These are phyloP conservation scores for Cyaniris semiargus DNA, from an alignment of 2,888 invertebrate species.

Conservation along the genomic window DNA sequence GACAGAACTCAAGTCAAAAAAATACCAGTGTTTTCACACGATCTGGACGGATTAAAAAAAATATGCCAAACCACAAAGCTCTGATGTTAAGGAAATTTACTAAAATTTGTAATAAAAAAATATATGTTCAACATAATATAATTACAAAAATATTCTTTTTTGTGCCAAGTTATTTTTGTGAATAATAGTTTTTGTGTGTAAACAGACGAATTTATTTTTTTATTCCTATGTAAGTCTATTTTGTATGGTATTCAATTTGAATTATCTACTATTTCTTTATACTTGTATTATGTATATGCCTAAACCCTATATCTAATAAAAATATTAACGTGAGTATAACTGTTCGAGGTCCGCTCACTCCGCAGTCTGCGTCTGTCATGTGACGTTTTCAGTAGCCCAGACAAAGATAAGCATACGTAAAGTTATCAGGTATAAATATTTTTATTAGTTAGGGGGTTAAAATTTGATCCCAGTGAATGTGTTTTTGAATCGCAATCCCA, in stretches of 20 bases:
- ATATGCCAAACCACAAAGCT: neutral
- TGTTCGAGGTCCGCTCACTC: neutral
- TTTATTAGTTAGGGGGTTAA: neutral
- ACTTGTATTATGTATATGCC: neutral
- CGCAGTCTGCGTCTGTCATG: neutral
- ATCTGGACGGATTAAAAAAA: neutral
- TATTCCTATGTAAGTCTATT: neutral
- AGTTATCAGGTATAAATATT: neutral
- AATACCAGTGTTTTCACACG: too few species aligned
- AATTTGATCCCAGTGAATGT: neutral
- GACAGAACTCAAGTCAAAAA: too few species aligned
- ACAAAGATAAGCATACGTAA: neutral
- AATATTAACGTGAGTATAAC: neutral
- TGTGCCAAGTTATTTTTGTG: neutral
- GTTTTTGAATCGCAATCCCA: constrained; percentile 15
- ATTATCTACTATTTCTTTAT: neutral
- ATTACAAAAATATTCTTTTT: neutral
- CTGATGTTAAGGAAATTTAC: neutral
- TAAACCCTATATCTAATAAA: neutral
- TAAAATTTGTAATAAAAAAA: too few species aligned
- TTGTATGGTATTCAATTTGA: neutral
- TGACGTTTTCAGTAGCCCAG: neutral
- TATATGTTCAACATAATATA: neutral
- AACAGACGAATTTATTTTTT: neutral
- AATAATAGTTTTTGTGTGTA: neutral